phyloP scores from a whole-genome alignment of 2,888 invertebrate species.

The Thereva nobilitata region DNA sequence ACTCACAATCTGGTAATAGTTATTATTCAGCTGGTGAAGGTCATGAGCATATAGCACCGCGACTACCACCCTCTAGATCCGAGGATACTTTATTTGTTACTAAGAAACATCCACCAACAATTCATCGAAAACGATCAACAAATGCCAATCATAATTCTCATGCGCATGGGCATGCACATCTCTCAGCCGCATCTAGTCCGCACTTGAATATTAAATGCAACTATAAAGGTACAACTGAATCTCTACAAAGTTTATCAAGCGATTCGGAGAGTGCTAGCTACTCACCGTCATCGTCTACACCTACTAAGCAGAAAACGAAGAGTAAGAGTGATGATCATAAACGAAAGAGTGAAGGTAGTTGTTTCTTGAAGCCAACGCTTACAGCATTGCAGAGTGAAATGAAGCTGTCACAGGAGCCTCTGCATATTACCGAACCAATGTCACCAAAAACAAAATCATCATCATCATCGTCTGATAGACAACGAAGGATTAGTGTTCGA shows the following conservation, averaged over 20 bases:
- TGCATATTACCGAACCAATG: slow-evolving; percentile 47
- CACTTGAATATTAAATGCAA: slow-evolving; percentile 66
- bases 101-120: slow-evolving; percentile 56
- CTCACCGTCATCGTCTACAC: slow-evolving; percentile 60
- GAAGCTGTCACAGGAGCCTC: slow-evolving; percentile 50
- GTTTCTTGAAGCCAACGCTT: slow-evolving; percentile 61
- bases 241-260: slow-evolving; percentile 69
- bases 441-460: slow-evolving; percentile 31
- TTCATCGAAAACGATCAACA: slow-evolving; percentile 62
- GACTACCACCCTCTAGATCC: slow-evolving; percentile 76
- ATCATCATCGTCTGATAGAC: slow-evolving; percentile 24
- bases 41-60: slow-evolving; percentile 51
- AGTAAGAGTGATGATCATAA: slow-evolving; percentile 48
- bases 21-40: slow-evolving; percentile 56
- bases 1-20: slow-evolving; percentile 62
- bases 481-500: slow-evolving; percentile 37
- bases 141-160: slow-evolving; percentile 60
- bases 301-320: slow-evolving; percentile 63
- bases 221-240: slow-evolving; percentile 69
- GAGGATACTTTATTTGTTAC: slow-evolving; percentile 71
- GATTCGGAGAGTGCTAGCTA: slow-evolving; percentile 65
- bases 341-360: slow-evolving; percentile 54
- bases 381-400: slow-evolving; percentile 61
- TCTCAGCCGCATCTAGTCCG: slow-evolving; percentile 72
- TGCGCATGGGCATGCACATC: slow-evolving; percentile 53